Base-by-base conservation (phyloP, 1,140 invertebrate genomes). In the Caenorhabditis latens region DNA sequence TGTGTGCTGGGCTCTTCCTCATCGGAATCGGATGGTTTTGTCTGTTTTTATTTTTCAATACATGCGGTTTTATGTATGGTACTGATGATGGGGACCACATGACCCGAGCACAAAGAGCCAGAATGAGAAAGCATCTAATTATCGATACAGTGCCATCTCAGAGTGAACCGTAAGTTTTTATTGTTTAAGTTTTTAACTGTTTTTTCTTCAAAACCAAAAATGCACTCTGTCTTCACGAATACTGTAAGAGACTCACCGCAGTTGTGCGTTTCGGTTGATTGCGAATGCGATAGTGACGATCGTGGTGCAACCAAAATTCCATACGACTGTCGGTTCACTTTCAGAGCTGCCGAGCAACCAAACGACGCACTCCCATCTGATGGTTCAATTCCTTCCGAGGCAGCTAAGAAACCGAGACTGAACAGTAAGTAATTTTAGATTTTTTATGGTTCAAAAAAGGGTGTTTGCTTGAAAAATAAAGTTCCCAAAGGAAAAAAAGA, bases 281-380 rank as follows among this genome's bases (percentile, higher is more conserved):
- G 83, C 75, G 75, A 46, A 58, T 61, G 32, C 71, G 86, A 57
- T 83, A 86, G 75, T 86, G 86, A 11, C 86, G 75, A 67, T 86
- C 86, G 71, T 86, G 86, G 46, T 86, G 86, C 79, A 83, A 57
- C 86, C 86, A 86, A 86, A 86, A 86, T 86, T 86, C 86, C 86
- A 86, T 86, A 86, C 71, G 67, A 85, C 65, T 58, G 24, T 57
- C n/a, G 42, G 63, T 57, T 85, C 16, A 79, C 21, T 79, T 85
- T 85, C 84, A 85, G 84, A 67, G 67, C 65, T 79, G 84, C 84
- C 16, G 84, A 85, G 46, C 32, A 65, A 67, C 63, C 13, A 14
- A 46, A 40, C 65, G 65, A 58, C 84, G 40, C 46, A 42, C 42
- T 63, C 32, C 63, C 63, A 65, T 65, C 67, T 46, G 46, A 40